Conservation (phyloP, 2,888 invertebrate species). For the Agriotes lineatus region DNA sequence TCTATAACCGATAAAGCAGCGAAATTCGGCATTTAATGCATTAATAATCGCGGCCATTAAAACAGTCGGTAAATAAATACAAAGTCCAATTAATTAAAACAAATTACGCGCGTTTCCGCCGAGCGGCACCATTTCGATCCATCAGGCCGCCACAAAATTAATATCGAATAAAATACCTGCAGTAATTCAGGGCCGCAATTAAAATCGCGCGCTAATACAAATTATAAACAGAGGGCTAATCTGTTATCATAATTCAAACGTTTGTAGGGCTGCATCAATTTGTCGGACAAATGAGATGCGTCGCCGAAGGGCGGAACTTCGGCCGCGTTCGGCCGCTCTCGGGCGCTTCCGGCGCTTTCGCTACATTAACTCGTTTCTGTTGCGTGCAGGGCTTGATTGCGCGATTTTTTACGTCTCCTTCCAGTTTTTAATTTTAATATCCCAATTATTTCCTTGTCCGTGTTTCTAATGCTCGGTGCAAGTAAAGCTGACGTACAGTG, state of each 20-base stretch:
- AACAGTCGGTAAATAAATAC: constrained; percentile 8
- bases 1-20: not conserved
- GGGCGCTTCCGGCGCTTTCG: constrained; percentile 13
- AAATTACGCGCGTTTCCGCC: constrained; percentile 11
- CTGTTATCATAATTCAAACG: constrained; percentile 34
- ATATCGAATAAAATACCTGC: constrained; percentile 36
- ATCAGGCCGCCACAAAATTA: constrained; percentile 29
- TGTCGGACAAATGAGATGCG: constrained; percentile 28
- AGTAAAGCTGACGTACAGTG: too few species aligned
- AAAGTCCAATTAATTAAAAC: constrained; percentile 17
- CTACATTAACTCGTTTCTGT: constrained; percentile 24
- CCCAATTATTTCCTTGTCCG: too few species aligned
- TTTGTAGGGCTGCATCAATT: constrained; percentile 32
- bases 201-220: constrained; percentile 35
- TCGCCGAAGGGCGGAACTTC: constrained; percentile 22
- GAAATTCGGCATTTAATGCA: constrained; percentile 2
- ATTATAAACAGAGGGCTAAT: constrained; percentile 33
- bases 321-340: constrained; percentile 8
- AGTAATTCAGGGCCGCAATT: constrained; percentile 34
- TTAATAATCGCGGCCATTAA: constrained; percentile 3
- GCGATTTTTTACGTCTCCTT: not conserved
- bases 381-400: constrained; percentile 5
- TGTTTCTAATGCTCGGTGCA: too few species aligned
- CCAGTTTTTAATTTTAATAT: not conserved
- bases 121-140: constrained; percentile 4